Conservation (phyloP, 2,113 vertebrate species). For the Rhadina sibilatrix region DNA sequence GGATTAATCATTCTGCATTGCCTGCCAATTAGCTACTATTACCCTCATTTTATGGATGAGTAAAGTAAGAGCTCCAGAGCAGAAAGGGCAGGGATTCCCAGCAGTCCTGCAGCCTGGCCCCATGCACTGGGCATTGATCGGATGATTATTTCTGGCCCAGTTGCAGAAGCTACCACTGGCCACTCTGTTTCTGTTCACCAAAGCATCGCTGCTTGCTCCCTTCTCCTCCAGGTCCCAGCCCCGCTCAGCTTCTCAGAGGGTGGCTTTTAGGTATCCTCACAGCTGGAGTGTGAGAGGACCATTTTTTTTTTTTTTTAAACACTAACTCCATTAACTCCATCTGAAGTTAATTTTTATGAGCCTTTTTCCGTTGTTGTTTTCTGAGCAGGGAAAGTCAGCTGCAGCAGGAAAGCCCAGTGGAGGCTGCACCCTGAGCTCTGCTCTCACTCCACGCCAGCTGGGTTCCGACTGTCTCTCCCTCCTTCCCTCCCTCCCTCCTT, state of each 20-base stretch:
- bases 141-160: constrained; percentile 2
- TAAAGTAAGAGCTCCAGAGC: constrained; percentile 15
- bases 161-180: background rate
- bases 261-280: background rate
- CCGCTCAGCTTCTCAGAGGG: fast-evolving
- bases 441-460: constrained; percentile 18
- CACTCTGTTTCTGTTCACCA: background rate
- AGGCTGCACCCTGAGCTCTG: background rate
- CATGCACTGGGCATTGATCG: background rate
- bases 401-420: constrained; percentile 19
- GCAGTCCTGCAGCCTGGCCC: background rate
- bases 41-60: constrained; percentile 57
- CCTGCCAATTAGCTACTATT: constrained; percentile 34
- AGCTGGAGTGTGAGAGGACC: background rate
- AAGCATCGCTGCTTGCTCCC: background rate
- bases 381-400: background rate
- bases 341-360: constrained; percentile 18
- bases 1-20: constrained; percentile 9
- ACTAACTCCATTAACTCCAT: background rate
- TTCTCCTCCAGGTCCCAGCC: background rate
- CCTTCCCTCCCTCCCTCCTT: background rate
- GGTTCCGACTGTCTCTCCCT: background rate
- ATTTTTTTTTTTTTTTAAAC: background rate
- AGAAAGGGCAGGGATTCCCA: background rate
- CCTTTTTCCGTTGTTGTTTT: background rate